Evolutionary conservation across 2,113 vertebrate species (phyloP), one percentile per base, ranked within the genome.

Genomic region (Camelus dromedarius): DNA sequence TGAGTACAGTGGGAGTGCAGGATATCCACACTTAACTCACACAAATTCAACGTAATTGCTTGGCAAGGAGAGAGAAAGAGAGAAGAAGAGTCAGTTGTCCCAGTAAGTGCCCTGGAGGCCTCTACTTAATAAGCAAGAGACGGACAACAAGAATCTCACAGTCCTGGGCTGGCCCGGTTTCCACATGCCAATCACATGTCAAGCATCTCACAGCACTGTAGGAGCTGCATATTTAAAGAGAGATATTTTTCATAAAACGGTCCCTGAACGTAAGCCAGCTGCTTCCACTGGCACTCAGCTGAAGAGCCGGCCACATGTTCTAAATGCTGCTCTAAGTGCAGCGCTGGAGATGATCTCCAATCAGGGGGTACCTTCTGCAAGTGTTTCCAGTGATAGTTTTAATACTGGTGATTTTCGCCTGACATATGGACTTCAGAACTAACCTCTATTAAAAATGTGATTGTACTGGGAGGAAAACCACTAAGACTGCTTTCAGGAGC

Each of bases 261-360:
- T 46, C 60, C 82, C 89, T 42, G 72, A 88, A 67, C 15, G 18
- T 32, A 85, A 67, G 48, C 77, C 82, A 97, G 90, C 60, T 95
- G 86, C 62, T 92, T 82, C 50, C n/a, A 52, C 52, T 80, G 50
- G 73, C 46, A 20, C 64, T 46, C 70, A 38, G 4, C 26, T 38
- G 48, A 76, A 56, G 18, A 81, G 60, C 42, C 48, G 35, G 84
- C 0, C 1, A 72, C 4, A 18, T 77, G 46, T 48, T 20, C 79
- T 56, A 77, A 18, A 42, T 0, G 20, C n/a, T n/a, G 58, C 38
- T 42, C 38, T 42, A 42, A 42, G 38, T 12, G 9, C 38, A 56
- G 11, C 20, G 56, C 32, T 15, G 28, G 26, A 13, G 50, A 75
- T 22, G 35, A 20, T 70, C 54, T 30, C 77, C 38, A 62, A 4